Conservation (phyloP, 2,888 invertebrate genomes). For the Stenichneumon culpator region DNA sequence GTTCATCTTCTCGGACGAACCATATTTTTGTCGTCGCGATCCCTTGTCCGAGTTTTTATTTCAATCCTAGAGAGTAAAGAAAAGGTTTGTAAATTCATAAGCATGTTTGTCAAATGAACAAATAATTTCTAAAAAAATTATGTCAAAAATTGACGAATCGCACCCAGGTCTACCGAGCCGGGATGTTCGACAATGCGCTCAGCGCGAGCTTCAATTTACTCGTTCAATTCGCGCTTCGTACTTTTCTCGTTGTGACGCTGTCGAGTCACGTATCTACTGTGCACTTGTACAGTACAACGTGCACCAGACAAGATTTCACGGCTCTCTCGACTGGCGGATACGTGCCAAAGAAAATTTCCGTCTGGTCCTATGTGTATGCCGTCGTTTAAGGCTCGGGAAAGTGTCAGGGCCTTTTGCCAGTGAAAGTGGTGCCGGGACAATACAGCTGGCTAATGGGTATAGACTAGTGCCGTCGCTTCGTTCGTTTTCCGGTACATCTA, state of each 20-base stretch:
- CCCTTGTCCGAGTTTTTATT: too few relatives aligned
- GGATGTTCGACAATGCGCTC: neutral
- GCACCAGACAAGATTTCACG: slow-evolving; percentile 49
- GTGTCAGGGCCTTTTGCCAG: slow-evolving; percentile 63
- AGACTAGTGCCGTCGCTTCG: slow-evolving; percentile 21
- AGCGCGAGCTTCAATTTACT: too few relatives aligned
- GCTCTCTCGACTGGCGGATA: slow-evolving; percentile 48
- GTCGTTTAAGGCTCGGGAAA: slow-evolving; percentile 63
- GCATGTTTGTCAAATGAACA: too few relatives aligned
- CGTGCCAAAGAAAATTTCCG: slow-evolving; percentile 59
- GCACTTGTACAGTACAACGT: slow-evolving; percentile 16
- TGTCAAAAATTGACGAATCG: neutral
- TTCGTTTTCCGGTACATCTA: slow-evolving; percentile 39
- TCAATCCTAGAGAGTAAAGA: too few relatives aligned
- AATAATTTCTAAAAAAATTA: too few relatives aligned
- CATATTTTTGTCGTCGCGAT: too few relatives aligned
- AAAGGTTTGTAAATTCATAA: too few relatives aligned
- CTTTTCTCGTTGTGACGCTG: slow-evolving; percentile 31
- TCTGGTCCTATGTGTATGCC: slow-evolving; percentile 13
- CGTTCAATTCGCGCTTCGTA: neutral
- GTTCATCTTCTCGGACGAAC: too few relatives aligned
- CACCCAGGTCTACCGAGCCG: neutral
- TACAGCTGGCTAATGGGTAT: slow-evolving; percentile 35
- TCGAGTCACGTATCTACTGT: slow-evolving; percentile 34
- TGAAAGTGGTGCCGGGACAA: slow-evolving; percentile 58